These are phyloP conservation scores for Larimichthys polyactis DNA, from an alignment of 2,113 vertebrate genomes.

Conservation along the genomic window DNA sequence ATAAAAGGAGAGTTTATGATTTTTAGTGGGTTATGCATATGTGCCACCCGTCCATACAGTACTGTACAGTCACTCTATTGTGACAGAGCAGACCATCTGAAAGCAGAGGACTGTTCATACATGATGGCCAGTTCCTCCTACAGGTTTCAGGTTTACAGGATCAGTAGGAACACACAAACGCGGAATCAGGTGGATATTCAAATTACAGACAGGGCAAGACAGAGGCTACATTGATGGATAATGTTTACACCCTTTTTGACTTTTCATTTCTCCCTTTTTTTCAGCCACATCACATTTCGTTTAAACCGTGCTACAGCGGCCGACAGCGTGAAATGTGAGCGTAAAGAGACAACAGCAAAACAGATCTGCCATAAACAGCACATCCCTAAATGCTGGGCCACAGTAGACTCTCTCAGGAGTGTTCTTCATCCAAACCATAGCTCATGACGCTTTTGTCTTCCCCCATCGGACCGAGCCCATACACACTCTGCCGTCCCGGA, in stretches of 20 bases:
- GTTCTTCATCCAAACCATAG: slow-evolving; percentile 37
- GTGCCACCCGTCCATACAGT: neutral
- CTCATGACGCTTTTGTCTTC: slow-evolving; percentile 47
- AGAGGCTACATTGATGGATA: neutral
- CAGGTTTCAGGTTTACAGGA: slow-evolving; percentile 7
- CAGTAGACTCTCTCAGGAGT: slow-evolving; percentile 41
- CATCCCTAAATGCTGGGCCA: slow-evolving; percentile 18
- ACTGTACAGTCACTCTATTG: neutral
- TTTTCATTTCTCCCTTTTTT: neutral
- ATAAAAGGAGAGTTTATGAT: neutral
- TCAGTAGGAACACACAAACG: neutral
- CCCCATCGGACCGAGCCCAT: slow-evolving; percentile 33
- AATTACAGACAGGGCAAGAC: neutral
- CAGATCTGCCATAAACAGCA: slow-evolving; percentile 48
- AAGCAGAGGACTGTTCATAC: slow-evolving; percentile 5
- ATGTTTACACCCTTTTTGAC: neutral
- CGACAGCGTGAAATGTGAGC: neutral
- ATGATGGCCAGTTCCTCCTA: neutral
- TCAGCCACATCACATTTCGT: neutral
- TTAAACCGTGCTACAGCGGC: neutral
- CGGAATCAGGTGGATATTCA: neutral
- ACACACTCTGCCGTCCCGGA: slow-evolving; percentile 63
- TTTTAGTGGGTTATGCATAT: neutral
- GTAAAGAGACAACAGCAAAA: slow-evolving; percentile 13
- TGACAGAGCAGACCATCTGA: neutral